These are phyloP conservation scores for Hephaestus fuliginosus DNA, from an alignment of 2,797 vertebrate genomes.

Conservation along the genomic window DNA sequence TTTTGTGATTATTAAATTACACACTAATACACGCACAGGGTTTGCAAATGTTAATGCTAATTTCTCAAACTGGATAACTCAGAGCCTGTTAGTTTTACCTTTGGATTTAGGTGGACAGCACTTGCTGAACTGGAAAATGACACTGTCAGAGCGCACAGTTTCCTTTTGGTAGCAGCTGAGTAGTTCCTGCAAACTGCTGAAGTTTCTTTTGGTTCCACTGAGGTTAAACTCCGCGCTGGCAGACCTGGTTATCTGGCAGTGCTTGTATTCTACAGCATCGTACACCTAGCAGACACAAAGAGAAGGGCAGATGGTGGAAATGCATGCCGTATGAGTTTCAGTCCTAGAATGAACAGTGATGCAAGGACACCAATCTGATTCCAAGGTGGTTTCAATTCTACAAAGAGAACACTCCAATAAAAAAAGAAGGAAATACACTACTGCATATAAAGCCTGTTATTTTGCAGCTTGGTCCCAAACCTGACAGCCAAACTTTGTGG, in stretches of 20 bases:
- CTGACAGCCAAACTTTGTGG: not conserved
- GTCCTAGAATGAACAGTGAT: not conserved
- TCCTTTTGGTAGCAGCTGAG: constrained; percentile 97
- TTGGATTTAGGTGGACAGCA: constrained; percentile 95
- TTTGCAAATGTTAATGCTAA: not conserved
- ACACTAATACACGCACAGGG: not conserved
- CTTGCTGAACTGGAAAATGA: constrained; percentile 95
- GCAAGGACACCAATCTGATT: not conserved
- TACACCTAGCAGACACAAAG: constrained; percentile 74
- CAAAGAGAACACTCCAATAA: not conserved
- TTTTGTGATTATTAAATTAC: not conserved
- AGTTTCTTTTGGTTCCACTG: constrained; percentile 94
- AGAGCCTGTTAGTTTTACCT: constrained; percentile 79
- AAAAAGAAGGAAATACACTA: not conserved
- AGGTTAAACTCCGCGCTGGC: constrained; percentile 91
- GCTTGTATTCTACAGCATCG: constrained; percentile 90
- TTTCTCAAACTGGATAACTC: not conserved
- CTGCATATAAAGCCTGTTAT: not conserved
- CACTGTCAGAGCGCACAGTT: constrained; percentile 94
- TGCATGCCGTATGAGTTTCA: not conserved
- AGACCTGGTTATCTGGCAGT: constrained; percentile 94
- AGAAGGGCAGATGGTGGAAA: not conserved
- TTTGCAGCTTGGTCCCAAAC: not conserved
- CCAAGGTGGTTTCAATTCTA: not conserved
- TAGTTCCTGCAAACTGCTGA: constrained; percentile 91